phyloP scores from a whole-genome alignment of 2,888 invertebrate genomes.

The Napeogenes inachia region DNA sequence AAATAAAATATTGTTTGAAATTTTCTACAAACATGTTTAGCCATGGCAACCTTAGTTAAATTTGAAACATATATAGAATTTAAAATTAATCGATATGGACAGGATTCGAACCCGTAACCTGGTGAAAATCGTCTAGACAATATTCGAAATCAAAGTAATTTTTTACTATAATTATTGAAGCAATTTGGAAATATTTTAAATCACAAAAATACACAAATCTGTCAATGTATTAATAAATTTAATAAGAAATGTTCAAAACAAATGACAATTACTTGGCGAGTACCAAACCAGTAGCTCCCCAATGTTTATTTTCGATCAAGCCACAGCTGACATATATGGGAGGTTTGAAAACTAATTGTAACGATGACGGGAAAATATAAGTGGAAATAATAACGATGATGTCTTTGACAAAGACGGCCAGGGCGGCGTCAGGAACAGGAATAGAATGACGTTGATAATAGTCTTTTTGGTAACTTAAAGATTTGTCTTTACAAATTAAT shows the following conservation, averaged over 20 bases:
- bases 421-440: conserved; percentile 65
- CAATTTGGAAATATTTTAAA: too few relatives aligned
- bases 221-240: not conserved
- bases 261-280: not conserved
- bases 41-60: too few relatives aligned
- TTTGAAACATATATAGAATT: too few relatives aligned
- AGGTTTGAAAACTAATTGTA: conserved; percentile 41
- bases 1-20: too few relatives aligned
- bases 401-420: conserved; percentile 63
- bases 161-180: too few relatives aligned
- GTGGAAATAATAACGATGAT: conserved; percentile 64
- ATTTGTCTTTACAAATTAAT: conserved; percentile 31
- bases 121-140: too few relatives aligned
- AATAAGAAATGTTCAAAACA: not conserved
- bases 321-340: conserved; percentile 34
- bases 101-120: too few relatives aligned
- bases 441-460: conserved; percentile 57
- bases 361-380: conserved; percentile 54
- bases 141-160: too few relatives aligned
- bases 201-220: too few relatives aligned
- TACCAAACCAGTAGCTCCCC: not conserved
- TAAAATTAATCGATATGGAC: too few relatives aligned
- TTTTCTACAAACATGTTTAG: too few relatives aligned
- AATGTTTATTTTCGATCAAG: conserved; percentile 36
- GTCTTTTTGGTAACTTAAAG: conserved; percentile 28